phyloP scores from a whole-genome alignment of 1,140 invertebrate genomes.

The Schlechtendalia chinensis region DNA sequence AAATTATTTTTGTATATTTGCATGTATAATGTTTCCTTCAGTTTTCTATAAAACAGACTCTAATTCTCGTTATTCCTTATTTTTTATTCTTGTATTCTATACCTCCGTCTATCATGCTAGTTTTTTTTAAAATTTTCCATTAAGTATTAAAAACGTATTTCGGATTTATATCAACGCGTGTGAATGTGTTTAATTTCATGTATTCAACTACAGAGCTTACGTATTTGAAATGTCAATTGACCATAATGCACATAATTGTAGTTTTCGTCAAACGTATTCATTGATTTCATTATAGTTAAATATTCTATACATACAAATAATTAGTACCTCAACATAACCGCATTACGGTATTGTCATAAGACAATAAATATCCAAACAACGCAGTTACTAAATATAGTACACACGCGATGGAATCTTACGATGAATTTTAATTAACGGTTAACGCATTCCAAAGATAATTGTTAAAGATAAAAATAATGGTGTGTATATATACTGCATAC shows the following conservation, averaged over 20 bases:
- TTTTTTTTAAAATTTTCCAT: neutral
- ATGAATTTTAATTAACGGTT: conserved; percentile 31
- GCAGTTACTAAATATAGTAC: conserved; percentile 29
- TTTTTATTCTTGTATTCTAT: too few species aligned
- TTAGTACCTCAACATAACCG: conserved; percentile 14
- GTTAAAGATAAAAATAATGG: conserved; percentile 14
- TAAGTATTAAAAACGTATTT: neutral
- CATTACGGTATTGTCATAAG: conserved; percentile 22
- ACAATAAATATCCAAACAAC: conserved; percentile 19
- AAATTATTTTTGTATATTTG: too few species aligned
- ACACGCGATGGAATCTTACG: conserved; percentile 15
- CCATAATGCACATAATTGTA: neutral
- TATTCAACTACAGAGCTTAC: neutral
- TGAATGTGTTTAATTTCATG: neutral
- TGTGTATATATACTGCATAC: neutral
- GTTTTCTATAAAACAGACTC: too few species aligned
- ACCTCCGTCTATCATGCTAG: too few species aligned
- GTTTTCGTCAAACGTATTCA: conserved; percentile 3
- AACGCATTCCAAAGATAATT: conserved; percentile 28
- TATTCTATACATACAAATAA: neutral
- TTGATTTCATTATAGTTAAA: neutral
- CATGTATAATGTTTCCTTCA: too few species aligned
- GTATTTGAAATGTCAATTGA: neutral
- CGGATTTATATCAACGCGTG: neutral
- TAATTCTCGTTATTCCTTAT: too few species aligned